Base-by-base conservation (phyloP, 1,140 invertebrate genomes). In the Drosophila serrata region DNA sequence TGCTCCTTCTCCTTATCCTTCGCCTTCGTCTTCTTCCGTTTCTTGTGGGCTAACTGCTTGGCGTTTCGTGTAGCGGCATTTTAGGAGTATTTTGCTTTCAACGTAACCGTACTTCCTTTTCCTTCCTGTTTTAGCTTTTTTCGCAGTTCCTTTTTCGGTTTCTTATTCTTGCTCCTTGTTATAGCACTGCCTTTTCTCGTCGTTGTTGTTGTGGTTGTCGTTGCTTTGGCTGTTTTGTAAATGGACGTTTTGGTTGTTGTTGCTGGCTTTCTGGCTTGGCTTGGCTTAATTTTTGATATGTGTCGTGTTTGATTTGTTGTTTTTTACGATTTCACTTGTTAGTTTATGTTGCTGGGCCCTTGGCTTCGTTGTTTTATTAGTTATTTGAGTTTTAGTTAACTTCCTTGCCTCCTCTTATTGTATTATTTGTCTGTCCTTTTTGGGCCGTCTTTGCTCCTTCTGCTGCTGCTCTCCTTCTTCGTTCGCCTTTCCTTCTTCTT, bases 221-320 rank as follows among this genome's bases (percentile, higher is more conserved):
- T 37, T 37, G 51, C 51, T 24, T 55, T 55, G 4, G 37, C 37
- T 73, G n/a, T 57, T 42, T 78, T 82, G 81, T 85, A 85, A 85
- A 85, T 85, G 82, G 82, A 85, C 82, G 82, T 85, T 75, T 67
- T 60, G 68, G 72, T 62, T 75, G 72, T 62, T 75, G 42, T 62
- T 78, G 67, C 60, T 58, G 60, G 46, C 39, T 43, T 43, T 35
- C 27, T 77, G 57, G 56, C 55, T 80, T 43, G 22, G 45, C 22
- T 48, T 46, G 45, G 45, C 45, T 46, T 27, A 27, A 61, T 40
- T 64, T 64, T 67, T 84, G 81, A 76, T 84, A 75, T 84, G 70
- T 70, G 40, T 60, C 13, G 61, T 64, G 43, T 40, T 4, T 33
- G 33, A 24, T 51, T 58, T 62, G 35, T 56, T 53, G 39, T 31